phyloP scores from a whole-genome alignment of 2,797 vertebrate species.

The Sorex maritimensis region DNA sequence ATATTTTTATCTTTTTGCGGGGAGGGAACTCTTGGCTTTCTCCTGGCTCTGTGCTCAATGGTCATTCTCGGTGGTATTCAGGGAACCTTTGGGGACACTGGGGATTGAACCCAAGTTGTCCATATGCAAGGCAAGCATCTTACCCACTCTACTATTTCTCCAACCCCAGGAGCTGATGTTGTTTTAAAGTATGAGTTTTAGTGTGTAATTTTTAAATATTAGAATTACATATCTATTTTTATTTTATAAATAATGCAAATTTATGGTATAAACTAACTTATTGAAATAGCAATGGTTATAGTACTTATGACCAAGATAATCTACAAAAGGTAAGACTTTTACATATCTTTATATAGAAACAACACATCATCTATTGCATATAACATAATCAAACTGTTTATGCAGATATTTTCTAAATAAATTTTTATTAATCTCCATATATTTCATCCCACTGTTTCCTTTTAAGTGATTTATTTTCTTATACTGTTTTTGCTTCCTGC shows the following conservation, averaged over 20 bases:
- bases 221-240: slow-evolving; percentile 33
- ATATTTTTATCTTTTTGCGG: neutral
- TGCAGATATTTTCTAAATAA: slow-evolving; percentile 46
- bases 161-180: neutral
- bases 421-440: slow-evolving; percentile 3
- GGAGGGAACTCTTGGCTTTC: no score
- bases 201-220: slow-evolving; percentile 52
- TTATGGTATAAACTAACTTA: neutral
- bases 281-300: slow-evolving; percentile 55
- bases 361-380: neutral
- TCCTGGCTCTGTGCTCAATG: no score
- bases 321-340: slow-evolving; percentile 66
- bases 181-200: slow-evolving; percentile 49
- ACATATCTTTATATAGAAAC: slow-evolving; percentile 12
- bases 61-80: no score
- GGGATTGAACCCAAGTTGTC: no score
- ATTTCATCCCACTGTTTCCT: slow-evolving; percentile 3
- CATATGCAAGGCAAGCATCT: no score
- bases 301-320: neutral
- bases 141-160: no score
- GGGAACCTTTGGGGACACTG: no score
- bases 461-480: slow-evolving; percentile 58
- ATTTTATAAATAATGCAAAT: slow-evolving; percentile 63
- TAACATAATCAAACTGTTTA: neutral
- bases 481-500: neutral